Percentiles rank a stretch among this genome's conserved stretches.
Conservation (phyloP, 2,888 invertebrate species). For the Geophilus truncorum region DNA sequence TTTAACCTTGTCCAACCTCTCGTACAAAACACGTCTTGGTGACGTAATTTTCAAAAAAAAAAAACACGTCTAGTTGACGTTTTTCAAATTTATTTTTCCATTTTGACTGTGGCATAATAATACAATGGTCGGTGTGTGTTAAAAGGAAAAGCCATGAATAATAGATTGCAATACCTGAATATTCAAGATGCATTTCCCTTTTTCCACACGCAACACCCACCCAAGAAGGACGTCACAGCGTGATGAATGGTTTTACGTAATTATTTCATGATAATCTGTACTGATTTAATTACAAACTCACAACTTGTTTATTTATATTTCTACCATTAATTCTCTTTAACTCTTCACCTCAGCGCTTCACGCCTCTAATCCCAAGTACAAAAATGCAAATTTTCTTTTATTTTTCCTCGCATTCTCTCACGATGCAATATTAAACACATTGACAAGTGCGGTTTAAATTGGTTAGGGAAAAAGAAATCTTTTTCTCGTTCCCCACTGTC, state of each 20-base stretch:
- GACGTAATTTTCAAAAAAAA: background rate
- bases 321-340: background rate
- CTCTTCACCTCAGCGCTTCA: background rate
- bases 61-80: too few species aligned
- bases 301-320: background rate
- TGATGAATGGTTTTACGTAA: background rate
- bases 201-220: background rate
- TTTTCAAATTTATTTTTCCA: background rate
- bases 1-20: too few species aligned
- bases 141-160: background rate
- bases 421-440: background rate
- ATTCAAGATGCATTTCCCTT: background rate
- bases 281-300: conserved; percentile 7
- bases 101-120: background rate
- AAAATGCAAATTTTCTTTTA: background rate
- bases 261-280: conserved; percentile 1
- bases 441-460: background rate
- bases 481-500: conserved; percentile 9
- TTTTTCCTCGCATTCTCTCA: too few species aligned
- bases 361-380: too few species aligned
- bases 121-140: background rate
- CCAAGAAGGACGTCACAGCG: background rate
- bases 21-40: too few species aligned
- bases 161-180: background rate
- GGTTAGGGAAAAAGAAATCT: background rate